Evolutionary conservation across 2,888 invertebrate species (phyloP).

Genomic region (Rhaphigaster nebulosa): DNA sequence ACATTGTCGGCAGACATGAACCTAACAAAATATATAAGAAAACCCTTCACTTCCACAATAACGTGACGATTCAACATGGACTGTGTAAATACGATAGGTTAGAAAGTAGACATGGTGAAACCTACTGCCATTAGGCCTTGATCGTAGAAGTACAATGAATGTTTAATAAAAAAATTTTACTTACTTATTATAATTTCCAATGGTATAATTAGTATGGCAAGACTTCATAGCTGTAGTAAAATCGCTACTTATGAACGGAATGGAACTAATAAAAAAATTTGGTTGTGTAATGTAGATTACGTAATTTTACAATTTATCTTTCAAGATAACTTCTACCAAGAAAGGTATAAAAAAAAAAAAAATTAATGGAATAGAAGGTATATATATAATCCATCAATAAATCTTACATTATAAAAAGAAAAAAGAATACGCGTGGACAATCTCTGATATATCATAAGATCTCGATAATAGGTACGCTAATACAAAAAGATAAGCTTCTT

Average conservation of each 20-base stretch:
- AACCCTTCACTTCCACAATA: not conserved
- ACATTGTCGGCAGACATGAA: constrained; percentile 59
- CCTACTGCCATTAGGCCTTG: not conserved
- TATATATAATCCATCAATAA: not conserved
- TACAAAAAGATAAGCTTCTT: too few relatives aligned
- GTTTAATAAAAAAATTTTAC: not conserved
- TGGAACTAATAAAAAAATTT: not conserved
- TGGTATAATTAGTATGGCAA: not conserved
- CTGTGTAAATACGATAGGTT: not conserved
- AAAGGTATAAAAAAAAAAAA: not conserved
- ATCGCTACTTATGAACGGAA: not conserved
- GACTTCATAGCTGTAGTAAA: not conserved
- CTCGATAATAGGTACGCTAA: not conserved
- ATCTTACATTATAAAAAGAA: not conserved
- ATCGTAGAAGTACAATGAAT: not conserved
- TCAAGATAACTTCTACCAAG: not conserved
- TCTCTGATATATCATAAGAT: not conserved
- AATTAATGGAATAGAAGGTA: not conserved
- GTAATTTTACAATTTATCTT: not conserved
- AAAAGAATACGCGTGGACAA: not conserved
- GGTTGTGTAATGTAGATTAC: not conserved
- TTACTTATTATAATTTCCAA: not conserved
- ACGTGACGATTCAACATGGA: not conserved
- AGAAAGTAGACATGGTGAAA: constrained; percentile 11
- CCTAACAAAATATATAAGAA: not conserved